Percentiles rank a stretch among this genome's conserved stretches.
phyloP scores from a whole-genome alignment of 2,113 vertebrate species.

The Chitala chitala region DNA sequence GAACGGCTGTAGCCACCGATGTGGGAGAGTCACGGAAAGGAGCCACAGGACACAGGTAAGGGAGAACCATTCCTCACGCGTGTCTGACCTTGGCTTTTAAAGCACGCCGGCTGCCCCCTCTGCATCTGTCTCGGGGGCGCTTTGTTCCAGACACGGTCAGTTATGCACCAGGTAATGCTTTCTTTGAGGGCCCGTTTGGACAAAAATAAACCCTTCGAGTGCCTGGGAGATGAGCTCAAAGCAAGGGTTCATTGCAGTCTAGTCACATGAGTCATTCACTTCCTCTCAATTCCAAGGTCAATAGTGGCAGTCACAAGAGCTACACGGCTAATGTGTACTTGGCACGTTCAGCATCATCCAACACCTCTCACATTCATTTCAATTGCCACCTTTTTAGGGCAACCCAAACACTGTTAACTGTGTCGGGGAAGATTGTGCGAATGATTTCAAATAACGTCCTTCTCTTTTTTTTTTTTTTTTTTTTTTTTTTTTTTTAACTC shows the following conservation, averaged over 20 bases:
- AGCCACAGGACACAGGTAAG: not conserved
- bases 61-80: not conserved
- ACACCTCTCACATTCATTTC: not conserved
- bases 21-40: not conserved
- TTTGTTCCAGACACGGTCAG: constrained; percentile 23
- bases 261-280: not conserved
- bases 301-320: not conserved
- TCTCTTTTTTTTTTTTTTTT: not conserved
- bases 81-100: constrained; percentile 18
- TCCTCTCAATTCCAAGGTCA: not conserved
- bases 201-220: not conserved
- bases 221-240: not conserved
- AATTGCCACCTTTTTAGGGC: not conserved
- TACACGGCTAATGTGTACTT: not conserved
- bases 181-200: constrained; percentile 19
- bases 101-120: not conserved
- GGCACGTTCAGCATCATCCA: not conserved
- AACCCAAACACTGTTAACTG: not conserved
- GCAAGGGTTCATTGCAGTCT: not conserved
- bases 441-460: not conserved
- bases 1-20: not conserved
- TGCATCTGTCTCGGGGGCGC: constrained; percentile 5
- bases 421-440: not conserved
- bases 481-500: not conserved
- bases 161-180: constrained; percentile 19